Percentiles rank a stretch among this genome's conserved stretches.
These are phyloP conservation scores for Crossoptilon crossoptilon DNA, from an alignment of 2,797 vertebrate genomes.

Conservation along the genomic window DNA sequence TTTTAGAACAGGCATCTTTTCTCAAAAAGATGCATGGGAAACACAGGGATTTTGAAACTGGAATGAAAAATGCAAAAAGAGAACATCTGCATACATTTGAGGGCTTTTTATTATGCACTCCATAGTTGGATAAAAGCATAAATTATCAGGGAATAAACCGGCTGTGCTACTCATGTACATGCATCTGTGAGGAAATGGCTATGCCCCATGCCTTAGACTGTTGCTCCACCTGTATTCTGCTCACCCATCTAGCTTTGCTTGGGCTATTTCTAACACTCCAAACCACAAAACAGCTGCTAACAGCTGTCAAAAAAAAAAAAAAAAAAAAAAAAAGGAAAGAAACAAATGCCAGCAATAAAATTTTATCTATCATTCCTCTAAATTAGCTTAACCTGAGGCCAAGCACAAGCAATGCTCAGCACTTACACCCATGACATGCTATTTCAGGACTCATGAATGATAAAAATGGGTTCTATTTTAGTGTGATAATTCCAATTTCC, in stretches of 20 bases:
- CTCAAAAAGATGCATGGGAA: background rate
- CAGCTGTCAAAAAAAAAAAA: constrained; percentile 37
- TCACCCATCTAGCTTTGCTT: background rate
- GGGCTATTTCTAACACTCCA: constrained; percentile 1
- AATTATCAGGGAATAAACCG: constrained; percentile 18
- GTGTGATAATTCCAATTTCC: constrained; percentile 40
- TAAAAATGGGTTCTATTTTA: constrained; percentile 30
- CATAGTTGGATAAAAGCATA: constrained; percentile 22
- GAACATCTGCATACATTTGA: constrained; percentile 48
- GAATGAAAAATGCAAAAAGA: background rate
- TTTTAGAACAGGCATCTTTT: background rate
- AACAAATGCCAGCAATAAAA: constrained; percentile 49
- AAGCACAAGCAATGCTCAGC: constrained; percentile 42
- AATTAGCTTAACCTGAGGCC: constrained; percentile 68
- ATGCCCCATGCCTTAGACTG: background rate
- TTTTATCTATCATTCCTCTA: constrained; percentile 45
- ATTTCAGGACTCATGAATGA: constrained; percentile 46
- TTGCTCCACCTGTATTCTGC: constrained; percentile 14
- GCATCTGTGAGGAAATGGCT: background rate
- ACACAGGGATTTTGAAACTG: constrained; percentile 14
- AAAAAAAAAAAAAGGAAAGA: background rate
- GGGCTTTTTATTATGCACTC: background rate
- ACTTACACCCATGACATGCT: constrained; percentile 41
- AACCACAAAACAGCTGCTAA: constrained; percentile 52
- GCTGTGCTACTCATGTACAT: background rate